These are phyloP conservation scores for Helicoverpa armigera DNA, from an alignment of 1,140 invertebrate genomes.

Conservation along the genomic window DNA sequence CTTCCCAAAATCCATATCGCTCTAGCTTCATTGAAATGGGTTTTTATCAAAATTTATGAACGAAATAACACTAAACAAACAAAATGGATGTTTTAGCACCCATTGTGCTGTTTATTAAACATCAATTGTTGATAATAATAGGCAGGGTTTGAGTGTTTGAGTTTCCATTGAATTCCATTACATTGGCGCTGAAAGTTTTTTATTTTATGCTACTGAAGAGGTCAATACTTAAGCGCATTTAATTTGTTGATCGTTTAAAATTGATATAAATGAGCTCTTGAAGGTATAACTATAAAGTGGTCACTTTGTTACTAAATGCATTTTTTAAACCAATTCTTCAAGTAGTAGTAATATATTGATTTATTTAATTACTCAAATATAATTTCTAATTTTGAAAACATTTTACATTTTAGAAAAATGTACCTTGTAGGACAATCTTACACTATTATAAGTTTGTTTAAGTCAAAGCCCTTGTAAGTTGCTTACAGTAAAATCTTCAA, in stretches of 20 bases:
- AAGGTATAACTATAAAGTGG: background rate
- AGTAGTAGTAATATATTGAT: no score
- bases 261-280: background rate
- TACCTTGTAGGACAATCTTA: no score
- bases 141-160: slow-evolving; percentile 25
- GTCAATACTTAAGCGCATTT: slow-evolving; percentile 19
- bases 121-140: slow-evolving; percentile 32
- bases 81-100: slow-evolving; percentile 20
- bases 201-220: slow-evolving; percentile 29
- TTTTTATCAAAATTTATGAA: slow-evolving; percentile 36
- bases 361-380: no score
- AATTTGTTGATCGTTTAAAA: slow-evolving; percentile 8
- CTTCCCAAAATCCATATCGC: background rate
- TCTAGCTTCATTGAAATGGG: background rate
- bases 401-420: no score
- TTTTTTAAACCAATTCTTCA: no score
- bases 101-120: slow-evolving; percentile 39
- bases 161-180: slow-evolving; percentile 24
- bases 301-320: no score
- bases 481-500: no score
- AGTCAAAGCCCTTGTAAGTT: no score
- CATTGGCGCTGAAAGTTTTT: background rate
- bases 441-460: no score
- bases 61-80: slow-evolving; percentile 33
- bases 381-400: no score